Percentiles rank a stretch among this genome's conserved stretches.
phyloP scores from a whole-genome alignment of 2,888 invertebrate genomes.

The Macropis europaea region DNA sequence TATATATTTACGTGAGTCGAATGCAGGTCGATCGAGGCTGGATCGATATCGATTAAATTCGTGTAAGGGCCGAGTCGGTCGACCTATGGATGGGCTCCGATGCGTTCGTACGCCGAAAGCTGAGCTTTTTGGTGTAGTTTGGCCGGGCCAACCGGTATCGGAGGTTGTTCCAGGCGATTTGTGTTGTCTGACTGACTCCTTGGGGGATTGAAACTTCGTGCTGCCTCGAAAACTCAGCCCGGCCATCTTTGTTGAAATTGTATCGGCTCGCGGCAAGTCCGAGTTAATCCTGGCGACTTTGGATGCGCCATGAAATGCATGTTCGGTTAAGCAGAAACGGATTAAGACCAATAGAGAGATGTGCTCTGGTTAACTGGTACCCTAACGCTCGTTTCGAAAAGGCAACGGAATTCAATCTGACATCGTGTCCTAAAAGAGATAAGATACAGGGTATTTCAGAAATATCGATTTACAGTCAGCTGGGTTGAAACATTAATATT shows the following conservation, averaged over 20 bases:
- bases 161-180: slow-evolving; percentile 38
- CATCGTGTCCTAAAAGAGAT: no score
- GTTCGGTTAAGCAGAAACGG: slow-evolving; percentile 23
- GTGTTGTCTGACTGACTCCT: slow-evolving; percentile 38
- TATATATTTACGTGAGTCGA: no score
- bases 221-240: slow-evolving; percentile 2
- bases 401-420: no score
- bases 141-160: slow-evolving; percentile 26
- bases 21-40: no score
- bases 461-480: no score
- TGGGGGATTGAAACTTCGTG: slow-evolving; percentile 22
- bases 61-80: background rate
- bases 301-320: slow-evolving; percentile 1
- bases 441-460: no score
- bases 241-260: slow-evolving; percentile 38
- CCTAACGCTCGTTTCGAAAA: no score
- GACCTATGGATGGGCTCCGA: background rate
- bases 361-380: no score
- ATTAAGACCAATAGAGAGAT: background rate
- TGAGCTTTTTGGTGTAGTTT: slow-evolving; percentile 9
- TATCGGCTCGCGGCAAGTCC: slow-evolving; percentile 26
- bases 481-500: no score
- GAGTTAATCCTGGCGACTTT: slow-evolving; percentile 41
- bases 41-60: no score
- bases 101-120: slow-evolving; percentile 9